A percentile compares a stretch with the other conserved stretches of the same genome.
phyloP scores from a whole-genome alignment of 2,888 invertebrate species.

The Heliconius hortense region DNA sequence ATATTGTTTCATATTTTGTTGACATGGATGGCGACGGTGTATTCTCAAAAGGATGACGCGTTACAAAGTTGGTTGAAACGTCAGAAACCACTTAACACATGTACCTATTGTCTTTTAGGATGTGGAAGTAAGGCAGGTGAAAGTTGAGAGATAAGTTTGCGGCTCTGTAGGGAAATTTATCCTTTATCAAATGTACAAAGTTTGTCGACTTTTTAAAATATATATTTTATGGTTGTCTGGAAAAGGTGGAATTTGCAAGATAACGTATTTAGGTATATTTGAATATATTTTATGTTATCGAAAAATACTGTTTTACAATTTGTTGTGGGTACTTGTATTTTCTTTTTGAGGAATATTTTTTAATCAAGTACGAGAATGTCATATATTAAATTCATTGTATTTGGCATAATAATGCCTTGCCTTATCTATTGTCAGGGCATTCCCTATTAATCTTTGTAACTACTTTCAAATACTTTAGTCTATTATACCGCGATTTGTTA shows the following conservation, averaged over 20 bases:
- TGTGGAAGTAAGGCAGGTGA: constrained; percentile 35
- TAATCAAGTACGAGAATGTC: not conserved
- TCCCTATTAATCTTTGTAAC: too few species aligned
- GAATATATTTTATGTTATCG: constrained; percentile 14
- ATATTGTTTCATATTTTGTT: constrained; percentile 29
- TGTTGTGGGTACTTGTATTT: not conserved
- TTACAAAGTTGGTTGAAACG: constrained; percentile 35
- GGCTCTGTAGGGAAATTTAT: constrained; percentile 39
- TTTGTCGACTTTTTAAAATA: constrained; percentile 28
- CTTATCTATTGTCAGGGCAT: too few species aligned
- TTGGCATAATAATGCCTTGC: too few species aligned
- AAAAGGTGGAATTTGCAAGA: constrained; percentile 4
- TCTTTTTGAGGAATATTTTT: not conserved
- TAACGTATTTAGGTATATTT: not conserved
- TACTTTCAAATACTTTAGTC: too few species aligned
- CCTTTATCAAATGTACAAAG: constrained; percentile 31
- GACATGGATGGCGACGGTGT: constrained; percentile 20
- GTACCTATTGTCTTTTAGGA: constrained; percentile 37
- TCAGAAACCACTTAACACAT: constrained; percentile 43
- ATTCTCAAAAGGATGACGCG: constrained; percentile 33
- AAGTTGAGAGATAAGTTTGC: constrained; percentile 37
- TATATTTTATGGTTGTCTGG: constrained; percentile 15
- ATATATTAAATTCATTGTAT: too few species aligned
- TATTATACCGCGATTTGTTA: too few species aligned
- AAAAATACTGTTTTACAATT: constrained; percentile 6